These are phyloP conservation scores for Caenorhabditis brenneri DNA, from an alignment of 1,140 invertebrate species.

Conservation along the genomic window DNA sequence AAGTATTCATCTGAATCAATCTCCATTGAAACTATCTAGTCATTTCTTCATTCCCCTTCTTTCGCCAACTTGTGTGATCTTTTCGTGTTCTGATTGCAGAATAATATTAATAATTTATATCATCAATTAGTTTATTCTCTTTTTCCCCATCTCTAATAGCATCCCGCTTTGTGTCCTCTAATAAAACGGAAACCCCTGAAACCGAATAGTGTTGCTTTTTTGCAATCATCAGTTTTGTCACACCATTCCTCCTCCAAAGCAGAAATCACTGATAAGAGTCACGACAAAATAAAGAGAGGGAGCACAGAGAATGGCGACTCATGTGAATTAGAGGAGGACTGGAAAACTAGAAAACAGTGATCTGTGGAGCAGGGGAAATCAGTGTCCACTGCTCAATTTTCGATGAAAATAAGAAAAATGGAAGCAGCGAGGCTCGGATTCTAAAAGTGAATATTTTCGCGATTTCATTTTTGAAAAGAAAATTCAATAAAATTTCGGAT, in stretches of 20 bases:
- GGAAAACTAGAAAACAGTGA: background rate
- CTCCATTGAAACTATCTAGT: background rate
- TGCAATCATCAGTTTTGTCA: background rate
- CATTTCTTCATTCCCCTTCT: background rate
- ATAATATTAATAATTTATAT: background rate
- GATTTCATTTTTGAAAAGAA: no score
- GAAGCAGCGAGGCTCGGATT: no score
- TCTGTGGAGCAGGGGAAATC: background rate
- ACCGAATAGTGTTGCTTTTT: background rate
- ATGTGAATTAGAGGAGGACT: background rate
- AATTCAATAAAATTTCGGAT: no score
- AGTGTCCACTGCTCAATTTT: background rate
- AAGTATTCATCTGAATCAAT: slow-evolving; percentile 5
- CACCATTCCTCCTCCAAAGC: slow-evolving; percentile 1
- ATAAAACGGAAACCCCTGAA: no score
- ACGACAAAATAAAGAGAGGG: background rate
- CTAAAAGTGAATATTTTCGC: no score
- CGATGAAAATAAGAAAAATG: background rate
- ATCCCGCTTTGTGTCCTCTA: background rate
- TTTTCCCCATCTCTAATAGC: background rate
- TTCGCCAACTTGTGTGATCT: background rate
- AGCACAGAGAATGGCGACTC: slow-evolving; percentile 3
- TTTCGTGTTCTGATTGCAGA: background rate
- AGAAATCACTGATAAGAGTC: slow-evolving; percentile 16
- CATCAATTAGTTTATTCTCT: background rate